Conservation (phyloP, 2,113 vertebrate genomes). For the Lagopus leucura region DNA sequence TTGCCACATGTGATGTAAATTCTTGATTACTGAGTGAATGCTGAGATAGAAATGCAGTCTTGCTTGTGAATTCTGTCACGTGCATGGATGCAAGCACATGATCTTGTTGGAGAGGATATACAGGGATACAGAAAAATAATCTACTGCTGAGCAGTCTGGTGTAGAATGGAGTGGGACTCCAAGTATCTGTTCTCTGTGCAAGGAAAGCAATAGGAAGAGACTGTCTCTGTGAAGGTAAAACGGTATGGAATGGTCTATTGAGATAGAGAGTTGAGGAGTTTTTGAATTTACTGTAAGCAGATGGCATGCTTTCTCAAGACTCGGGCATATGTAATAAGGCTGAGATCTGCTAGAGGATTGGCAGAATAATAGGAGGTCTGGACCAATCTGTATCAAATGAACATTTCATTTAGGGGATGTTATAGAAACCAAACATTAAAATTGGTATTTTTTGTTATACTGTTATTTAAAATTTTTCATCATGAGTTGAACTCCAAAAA, state of each 20-base stretch:
- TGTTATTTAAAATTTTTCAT: not conserved
- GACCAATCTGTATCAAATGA: not conserved
- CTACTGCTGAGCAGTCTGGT: not conserved
- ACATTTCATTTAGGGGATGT: not conserved
- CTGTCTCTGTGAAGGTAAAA: not conserved
- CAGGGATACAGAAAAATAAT: not conserved
- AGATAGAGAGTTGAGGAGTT: not conserved
- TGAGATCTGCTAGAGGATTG: not conserved
- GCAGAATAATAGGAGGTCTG: not conserved
- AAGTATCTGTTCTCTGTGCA: not conserved
- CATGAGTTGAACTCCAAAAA: not conserved
- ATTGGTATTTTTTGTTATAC: not conserved
- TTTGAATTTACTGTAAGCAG: accelerated
- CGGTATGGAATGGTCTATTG: not conserved
- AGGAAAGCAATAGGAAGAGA: not conserved
- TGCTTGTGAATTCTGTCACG: not conserved
- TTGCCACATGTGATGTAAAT: not conserved
- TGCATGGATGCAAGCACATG: not conserved
- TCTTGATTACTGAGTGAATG: not conserved
- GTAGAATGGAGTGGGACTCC: not conserved
- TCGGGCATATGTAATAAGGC: not conserved
- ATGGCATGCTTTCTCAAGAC: not conserved
- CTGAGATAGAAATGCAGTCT: not conserved
- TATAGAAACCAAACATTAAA: not conserved
- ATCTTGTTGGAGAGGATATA: not conserved